Evolutionary conservation across 1,140 invertebrate genomes (phyloP).

Genomic region (Dysdera silvatica): DNA sequence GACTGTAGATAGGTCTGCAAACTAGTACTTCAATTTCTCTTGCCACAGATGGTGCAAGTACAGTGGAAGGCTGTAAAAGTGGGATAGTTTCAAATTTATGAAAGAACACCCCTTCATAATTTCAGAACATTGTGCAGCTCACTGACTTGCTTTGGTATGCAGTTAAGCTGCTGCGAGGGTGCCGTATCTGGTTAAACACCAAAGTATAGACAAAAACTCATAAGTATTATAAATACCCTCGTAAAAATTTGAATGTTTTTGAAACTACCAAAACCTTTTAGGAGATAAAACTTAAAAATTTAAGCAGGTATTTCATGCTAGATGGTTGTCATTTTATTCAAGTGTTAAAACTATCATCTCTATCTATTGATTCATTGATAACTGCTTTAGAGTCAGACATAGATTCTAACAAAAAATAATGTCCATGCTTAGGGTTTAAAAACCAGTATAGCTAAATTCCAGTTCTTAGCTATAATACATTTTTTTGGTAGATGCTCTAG

Average conservation of each 20-base stretch:
- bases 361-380: background rate
- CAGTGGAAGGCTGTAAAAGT: background rate
- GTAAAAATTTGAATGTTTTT: background rate
- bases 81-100: background rate
- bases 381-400: background rate
- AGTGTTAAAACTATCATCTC: background rate
- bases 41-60: background rate
- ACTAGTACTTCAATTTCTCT: background rate
- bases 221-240: background rate
- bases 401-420: background rate
- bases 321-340: background rate
- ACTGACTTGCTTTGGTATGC: background rate
- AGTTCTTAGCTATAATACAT: background rate
- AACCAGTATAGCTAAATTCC: background rate
- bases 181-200: background rate
- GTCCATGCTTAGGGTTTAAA: background rate
- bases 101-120: background rate
- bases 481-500: background rate
- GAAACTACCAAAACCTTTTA: background rate
- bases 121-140: background rate
- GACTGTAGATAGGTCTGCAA: background rate
- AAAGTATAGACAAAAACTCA: background rate
- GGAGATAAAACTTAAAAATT: background rate
- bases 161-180: background rate
- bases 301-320: background rate